phyloP scores from a whole-genome alignment of 2,888 invertebrate species.

The Habrosyne pyritoides region DNA sequence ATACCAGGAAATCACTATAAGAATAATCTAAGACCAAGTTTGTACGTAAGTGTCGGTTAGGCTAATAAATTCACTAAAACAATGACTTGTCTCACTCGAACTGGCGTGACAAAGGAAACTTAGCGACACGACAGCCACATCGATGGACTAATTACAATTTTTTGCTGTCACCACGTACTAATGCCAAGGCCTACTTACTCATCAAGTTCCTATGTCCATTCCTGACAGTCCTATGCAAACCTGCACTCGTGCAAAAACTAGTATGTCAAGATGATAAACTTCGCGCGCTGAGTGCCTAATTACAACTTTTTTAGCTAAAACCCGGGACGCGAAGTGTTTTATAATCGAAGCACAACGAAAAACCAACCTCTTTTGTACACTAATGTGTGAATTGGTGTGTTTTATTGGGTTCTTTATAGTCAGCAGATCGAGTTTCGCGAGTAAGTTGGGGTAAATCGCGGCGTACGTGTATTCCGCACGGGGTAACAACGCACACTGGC shows the following conservation, averaged over 20 bases:
- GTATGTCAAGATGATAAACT: conserved; percentile 63
- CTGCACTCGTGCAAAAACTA: conserved; percentile 68
- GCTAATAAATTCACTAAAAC: conserved; percentile 75
- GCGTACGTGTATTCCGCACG: conserved; percentile 66
- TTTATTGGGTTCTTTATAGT: conserved; percentile 44
- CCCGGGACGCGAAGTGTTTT: conserved; percentile 22
- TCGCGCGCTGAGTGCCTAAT: conserved; percentile 47
- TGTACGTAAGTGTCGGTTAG: conserved; percentile 51
- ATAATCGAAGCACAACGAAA: conserved; percentile 54
- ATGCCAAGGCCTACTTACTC: conserved; percentile 81
- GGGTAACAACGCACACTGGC: conserved; percentile 77
- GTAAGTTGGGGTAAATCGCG: conserved; percentile 70
- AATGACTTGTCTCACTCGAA: conserved; percentile 65
- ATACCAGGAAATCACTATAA: conserved; percentile 48
- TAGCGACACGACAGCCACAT: conserved; percentile 63
- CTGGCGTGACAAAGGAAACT: conserved; percentile 79
- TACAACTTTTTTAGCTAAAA: conserved; percentile 46
- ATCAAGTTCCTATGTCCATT: conserved; percentile 77
- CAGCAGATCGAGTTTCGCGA: conserved; percentile 71
- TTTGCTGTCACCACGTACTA: conserved; percentile 72
- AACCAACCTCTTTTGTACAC: conserved; percentile 65
- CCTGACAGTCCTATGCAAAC: conserved; percentile 70
- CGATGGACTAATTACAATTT: conserved; percentile 75
- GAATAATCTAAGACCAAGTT: conserved; percentile 18
- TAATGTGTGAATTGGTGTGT: conserved; percentile 37